Percentiles rank a stretch among this genome's conserved stretches.
Evolutionary conservation across 2,888 invertebrate species (phyloP).

Genomic region (Lochmaea crataegi): DNA sequence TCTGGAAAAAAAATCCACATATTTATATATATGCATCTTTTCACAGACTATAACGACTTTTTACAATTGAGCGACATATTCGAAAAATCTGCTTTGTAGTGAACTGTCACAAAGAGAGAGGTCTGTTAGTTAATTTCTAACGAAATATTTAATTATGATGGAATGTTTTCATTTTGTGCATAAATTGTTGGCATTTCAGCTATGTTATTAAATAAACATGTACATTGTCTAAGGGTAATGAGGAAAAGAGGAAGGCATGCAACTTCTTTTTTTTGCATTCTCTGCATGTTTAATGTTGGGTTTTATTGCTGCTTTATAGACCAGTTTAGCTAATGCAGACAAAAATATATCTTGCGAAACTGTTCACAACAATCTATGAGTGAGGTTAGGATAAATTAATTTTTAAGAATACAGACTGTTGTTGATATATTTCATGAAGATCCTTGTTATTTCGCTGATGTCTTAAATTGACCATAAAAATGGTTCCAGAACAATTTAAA

Average conservation of each 20-base stretch:
- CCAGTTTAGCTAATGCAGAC: background rate
- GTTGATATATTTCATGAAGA: too few relatives aligned
- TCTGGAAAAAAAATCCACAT: too few relatives aligned
- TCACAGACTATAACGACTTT: too few relatives aligned
- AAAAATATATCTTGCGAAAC: too few relatives aligned
- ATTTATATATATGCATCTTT: too few relatives aligned
- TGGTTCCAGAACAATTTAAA: too few relatives aligned
- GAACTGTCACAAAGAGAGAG: background rate
- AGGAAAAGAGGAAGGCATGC: background rate
- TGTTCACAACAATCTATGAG: too few relatives aligned
- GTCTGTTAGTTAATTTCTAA: background rate
- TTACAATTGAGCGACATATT: background rate
- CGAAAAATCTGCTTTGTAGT: background rate
- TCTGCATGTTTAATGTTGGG: background rate
- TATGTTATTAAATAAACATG: background rate
- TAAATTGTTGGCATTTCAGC: conserved; percentile 4
- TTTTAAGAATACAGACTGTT: too few relatives aligned
- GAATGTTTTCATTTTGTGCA: conserved; percentile 12
- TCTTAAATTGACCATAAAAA: too few relatives aligned
- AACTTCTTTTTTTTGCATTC: background rate
- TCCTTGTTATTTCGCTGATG: too few relatives aligned
- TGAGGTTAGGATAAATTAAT: too few relatives aligned
- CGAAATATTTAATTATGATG: conserved; percentile 16
- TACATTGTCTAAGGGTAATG: background rate
- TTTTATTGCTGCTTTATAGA: background rate